Evolutionary conservation across 2,888 invertebrate genomes (phyloP).

Genomic region (Anagyrus pseudococci): DNA sequence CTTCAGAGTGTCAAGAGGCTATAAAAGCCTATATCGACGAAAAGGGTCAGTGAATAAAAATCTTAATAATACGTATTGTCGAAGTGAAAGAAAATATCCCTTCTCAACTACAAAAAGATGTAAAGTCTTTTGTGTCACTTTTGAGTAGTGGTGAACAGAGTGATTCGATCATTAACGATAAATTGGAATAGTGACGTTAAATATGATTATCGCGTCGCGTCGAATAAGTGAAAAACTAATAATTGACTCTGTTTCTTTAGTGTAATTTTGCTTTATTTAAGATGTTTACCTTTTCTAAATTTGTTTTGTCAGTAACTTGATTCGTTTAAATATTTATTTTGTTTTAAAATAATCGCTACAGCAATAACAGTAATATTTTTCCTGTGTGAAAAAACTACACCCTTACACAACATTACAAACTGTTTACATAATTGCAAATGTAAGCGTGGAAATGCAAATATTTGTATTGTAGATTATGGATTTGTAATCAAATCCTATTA

Average conservation of each 20-base stretch:
- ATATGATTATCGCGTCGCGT: slow-evolving; percentile 17
- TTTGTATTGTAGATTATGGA: slow-evolving; percentile 30
- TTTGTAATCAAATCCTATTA: slow-evolving; percentile 5
- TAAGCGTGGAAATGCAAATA: slow-evolving; percentile 35
- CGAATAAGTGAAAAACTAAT: slow-evolving; percentile 8
- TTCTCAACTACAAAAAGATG: slow-evolving; percentile 14
- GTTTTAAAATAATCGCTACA: slow-evolving; percentile 14
- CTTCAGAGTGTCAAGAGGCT: slow-evolving; percentile 72
- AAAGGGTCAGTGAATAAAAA: slow-evolving; percentile 49
- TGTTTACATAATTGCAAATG: slow-evolving; percentile 20
- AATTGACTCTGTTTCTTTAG: slow-evolving; percentile 20
- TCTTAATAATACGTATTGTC: slow-evolving; percentile 14
- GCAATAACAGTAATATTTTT: slow-evolving; percentile 21
- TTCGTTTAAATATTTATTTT: slow-evolving; percentile 26
- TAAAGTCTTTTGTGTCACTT: slow-evolving; percentile 23
- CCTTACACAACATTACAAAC: slow-evolving; percentile 21
- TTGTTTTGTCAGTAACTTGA: slow-evolving; percentile 11
- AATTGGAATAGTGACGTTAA: neutral
- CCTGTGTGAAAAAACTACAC: slow-evolving; percentile 16
- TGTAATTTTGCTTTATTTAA: slow-evolving; percentile 16
- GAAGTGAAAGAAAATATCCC: slow-evolving; percentile 20
- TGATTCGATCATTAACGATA: neutral
- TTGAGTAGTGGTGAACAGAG: slow-evolving; percentile 31
- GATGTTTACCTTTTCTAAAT: slow-evolving; percentile 16
- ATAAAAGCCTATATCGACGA: slow-evolving; percentile 57